Conservation (phyloP, 2,888 invertebrate genomes). For the Amphipoea oculea region DNA sequence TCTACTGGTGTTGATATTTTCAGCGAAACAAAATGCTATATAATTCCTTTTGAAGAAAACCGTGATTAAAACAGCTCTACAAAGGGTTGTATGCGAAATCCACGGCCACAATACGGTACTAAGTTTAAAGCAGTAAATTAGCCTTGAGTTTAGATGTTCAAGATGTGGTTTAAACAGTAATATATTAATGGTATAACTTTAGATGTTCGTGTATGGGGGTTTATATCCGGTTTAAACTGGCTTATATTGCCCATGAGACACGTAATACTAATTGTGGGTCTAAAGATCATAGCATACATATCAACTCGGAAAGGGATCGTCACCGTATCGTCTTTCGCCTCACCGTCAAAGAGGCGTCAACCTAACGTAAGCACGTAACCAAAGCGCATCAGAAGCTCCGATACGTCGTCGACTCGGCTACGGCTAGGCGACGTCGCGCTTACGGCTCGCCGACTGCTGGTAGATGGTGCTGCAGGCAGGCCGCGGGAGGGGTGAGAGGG, state of each 20-base stretch:
- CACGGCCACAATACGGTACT: neutral
- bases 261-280: constrained; percentile 33
- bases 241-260: constrained; percentile 34
- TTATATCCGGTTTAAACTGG: constrained; percentile 25
- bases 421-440: no score
- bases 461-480: no score
- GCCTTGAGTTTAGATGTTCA: constrained; percentile 6
- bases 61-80: neutral
- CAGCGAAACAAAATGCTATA: neutral
- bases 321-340: no score
- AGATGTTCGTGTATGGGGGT: constrained; percentile 21
- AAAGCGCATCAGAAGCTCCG: no score
- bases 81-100: neutral
- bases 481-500: no score
- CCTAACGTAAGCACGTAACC: no score
- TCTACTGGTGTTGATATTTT: neutral
- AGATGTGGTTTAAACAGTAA: constrained; percentile 27
- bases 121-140: constrained; percentile 40
- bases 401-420: no score
- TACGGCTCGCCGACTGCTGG: no score
- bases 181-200: constrained; percentile 48
- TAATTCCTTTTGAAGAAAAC: neutral
- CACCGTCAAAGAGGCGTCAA: no score
- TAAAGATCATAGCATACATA: neutral
- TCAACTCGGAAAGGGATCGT: no score